A percentile compares a stretch with the other conserved stretches of the same genome.
phyloP scores from a whole-genome alignment of 2,797 vertebrate genomes.

The Darevskia nairensis region DNA sequence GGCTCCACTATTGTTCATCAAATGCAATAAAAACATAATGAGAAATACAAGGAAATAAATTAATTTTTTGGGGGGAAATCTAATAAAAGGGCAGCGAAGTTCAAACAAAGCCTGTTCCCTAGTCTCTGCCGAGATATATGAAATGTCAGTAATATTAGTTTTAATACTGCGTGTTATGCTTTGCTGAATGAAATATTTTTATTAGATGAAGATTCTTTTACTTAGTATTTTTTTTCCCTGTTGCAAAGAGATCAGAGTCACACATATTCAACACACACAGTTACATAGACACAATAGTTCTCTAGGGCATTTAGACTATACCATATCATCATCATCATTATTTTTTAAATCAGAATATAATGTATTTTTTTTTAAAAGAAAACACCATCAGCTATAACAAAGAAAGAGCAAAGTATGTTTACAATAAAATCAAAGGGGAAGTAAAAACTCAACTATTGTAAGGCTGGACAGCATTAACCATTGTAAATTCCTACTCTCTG shows the following conservation, averaged over 20 bases:
- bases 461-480: no score
- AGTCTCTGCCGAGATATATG: conserved; percentile 75
- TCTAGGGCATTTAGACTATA: neutral
- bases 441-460: neutral
- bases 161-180: conserved; percentile 71
- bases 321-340: neutral
- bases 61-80: conserved; percentile 63
- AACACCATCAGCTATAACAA: neutral
- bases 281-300: neutral
- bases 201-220: conserved; percentile 46
- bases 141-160: conserved; percentile 77
- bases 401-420: neutral
- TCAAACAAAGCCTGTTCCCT: conserved; percentile 70
- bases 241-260: conserved; percentile 2
- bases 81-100: conserved; percentile 70
- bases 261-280: neutral
- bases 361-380: neutral
- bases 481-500: neutral
- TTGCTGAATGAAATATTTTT: conserved; percentile 71
- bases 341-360: neutral
- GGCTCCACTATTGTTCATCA: conserved; percentile 68
- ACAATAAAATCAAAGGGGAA: neutral
- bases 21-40: conserved; percentile 81
- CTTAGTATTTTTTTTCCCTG: conserved; percentile 26
- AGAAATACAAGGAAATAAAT: conserved; percentile 80